phyloP scores from a whole-genome alignment of 2,113 vertebrate genomes.

The Siniperca knerii region DNA sequence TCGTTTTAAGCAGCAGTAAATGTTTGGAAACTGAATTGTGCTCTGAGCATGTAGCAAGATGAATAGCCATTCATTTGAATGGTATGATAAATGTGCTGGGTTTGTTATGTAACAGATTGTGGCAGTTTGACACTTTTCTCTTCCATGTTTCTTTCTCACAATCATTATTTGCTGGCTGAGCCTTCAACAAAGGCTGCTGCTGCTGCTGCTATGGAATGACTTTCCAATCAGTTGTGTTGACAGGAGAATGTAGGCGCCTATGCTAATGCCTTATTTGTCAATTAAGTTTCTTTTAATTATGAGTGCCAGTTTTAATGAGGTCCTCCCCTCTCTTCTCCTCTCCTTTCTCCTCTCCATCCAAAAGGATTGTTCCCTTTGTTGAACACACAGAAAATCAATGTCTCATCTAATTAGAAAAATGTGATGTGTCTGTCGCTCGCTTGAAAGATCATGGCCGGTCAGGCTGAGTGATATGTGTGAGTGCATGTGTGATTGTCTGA shows the following conservation, averaged over 20 bases:
- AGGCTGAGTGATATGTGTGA: constrained; percentile 47
- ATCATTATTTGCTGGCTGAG: constrained; percentile 61
- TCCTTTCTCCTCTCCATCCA: background rate
- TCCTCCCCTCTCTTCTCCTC: constrained; percentile 10
- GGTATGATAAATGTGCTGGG: constrained; percentile 36
- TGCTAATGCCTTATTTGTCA: constrained; percentile 65
- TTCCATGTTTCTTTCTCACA: constrained; percentile 46
- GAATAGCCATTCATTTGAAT: constrained; percentile 36
- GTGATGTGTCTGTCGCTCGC: constrained; percentile 56
- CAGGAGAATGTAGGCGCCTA: constrained; percentile 52
- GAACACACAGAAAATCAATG: constrained; percentile 73
- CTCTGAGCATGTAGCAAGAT: constrained; percentile 18
- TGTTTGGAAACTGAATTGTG: constrained; percentile 8
- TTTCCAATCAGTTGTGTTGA: constrained; percentile 59
- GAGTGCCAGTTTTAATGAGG: constrained; percentile 40
- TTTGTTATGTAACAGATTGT: constrained; percentile 59
- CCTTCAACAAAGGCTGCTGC: constrained; percentile 51
- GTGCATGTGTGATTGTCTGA: background rate
- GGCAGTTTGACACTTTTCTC: constrained; percentile 51
- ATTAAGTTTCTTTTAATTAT: constrained; percentile 52
- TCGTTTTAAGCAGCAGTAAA: constrained; percentile 17
- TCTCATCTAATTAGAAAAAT: constrained; percentile 71
- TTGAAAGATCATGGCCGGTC: constrained; percentile 44
- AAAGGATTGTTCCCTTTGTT: constrained; percentile 56
- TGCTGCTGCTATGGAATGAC: constrained; percentile 35